Evolutionary conservation across 2,888 invertebrate species (phyloP).

Genomic region (Oligia fasciuncula): DNA sequence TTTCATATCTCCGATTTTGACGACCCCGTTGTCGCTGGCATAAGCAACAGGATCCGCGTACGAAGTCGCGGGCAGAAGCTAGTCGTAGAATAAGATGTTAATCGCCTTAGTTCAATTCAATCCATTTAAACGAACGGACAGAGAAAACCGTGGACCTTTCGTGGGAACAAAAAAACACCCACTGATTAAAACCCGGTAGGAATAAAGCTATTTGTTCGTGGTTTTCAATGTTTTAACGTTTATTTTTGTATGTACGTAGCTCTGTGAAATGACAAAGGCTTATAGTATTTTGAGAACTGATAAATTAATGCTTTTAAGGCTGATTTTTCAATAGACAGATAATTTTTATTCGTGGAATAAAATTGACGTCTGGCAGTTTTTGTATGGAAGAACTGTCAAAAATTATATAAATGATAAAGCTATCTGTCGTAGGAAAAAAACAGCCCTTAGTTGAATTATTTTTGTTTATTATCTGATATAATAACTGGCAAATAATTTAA

Average conservation of each 20-base stretch:
- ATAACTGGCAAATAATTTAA: too few relatives aligned
- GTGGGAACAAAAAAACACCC: slow-evolving; percentile 33
- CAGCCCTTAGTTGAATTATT: too few relatives aligned
- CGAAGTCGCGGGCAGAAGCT: too few relatives aligned
- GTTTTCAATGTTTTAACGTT: slow-evolving; percentile 37
- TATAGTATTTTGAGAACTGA: slow-evolving; percentile 19
- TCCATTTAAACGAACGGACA: slow-evolving; percentile 43
- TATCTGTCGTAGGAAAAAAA: too few relatives aligned
- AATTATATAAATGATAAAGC: too few relatives aligned
- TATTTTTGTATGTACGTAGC: slow-evolving; percentile 15
- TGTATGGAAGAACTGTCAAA: too few relatives aligned
- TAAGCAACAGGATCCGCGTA: too few relatives aligned
- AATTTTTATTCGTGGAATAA: too few relatives aligned
- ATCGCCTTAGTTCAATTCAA: slow-evolving; percentile 56
- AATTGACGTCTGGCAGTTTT: too few relatives aligned
- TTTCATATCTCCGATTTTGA: too few relatives aligned
- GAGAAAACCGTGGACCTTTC: slow-evolving; percentile 22
- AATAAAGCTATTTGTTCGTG: slow-evolving; percentile 45
- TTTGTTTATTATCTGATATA: background rate
- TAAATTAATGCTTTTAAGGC: background rate
- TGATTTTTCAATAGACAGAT: too few relatives aligned
- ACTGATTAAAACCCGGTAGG: slow-evolving; percentile 35
- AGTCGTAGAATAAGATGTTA: slow-evolving; percentile 58
- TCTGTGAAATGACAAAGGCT: slow-evolving; percentile 32
- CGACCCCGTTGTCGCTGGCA: too few relatives aligned